Percentiles rank a stretch among this genome's conserved stretches.
These are phyloP conservation scores for Uropsilus gracilis DNA, from an alignment of 2,113 vertebrate species.

Conservation along the genomic window DNA sequence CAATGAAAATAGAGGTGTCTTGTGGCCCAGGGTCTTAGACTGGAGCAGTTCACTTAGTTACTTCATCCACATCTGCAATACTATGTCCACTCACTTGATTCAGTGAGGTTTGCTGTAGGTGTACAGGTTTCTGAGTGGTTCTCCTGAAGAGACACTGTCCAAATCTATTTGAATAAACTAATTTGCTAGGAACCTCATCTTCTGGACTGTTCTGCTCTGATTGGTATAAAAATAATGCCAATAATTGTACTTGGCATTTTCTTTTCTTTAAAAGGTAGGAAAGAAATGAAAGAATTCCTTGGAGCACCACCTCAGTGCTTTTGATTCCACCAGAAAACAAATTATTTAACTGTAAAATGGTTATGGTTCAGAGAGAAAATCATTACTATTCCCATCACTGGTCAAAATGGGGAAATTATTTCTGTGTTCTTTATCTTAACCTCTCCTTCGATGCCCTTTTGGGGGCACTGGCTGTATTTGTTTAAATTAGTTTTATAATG, in stretches of 20 bases:
- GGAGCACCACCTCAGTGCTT: neutral
- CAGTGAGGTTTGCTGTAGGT: conserved; percentile 26
- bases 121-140: neutral
- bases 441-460: conserved; percentile 20
- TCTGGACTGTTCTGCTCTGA: conserved; percentile 9
- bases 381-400: conserved; percentile 41
- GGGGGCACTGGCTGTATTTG: neutral
- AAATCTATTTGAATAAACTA: neutral
- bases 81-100: neutral
- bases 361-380: conserved; percentile 65
- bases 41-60: neutral
- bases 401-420: conserved; percentile 53
- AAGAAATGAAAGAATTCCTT: conserved; percentile 66
- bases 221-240: conserved; percentile 42
- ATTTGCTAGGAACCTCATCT: conserved; percentile 34
- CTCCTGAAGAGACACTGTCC: neutral
- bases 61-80: neutral
- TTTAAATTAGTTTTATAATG: conserved; percentile 71
- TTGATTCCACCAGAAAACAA: conserved; percentile 42
- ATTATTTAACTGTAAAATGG: conserved; percentile 56
- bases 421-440: neutral
- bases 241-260: conserved; percentile 52
- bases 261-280: conserved; percentile 55
- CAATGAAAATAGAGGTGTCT: neutral
- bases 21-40: accelerated